Evolutionary conservation across 2,888 invertebrate species (phyloP).

Genomic region (Ochlodes sylvanus): DNA sequence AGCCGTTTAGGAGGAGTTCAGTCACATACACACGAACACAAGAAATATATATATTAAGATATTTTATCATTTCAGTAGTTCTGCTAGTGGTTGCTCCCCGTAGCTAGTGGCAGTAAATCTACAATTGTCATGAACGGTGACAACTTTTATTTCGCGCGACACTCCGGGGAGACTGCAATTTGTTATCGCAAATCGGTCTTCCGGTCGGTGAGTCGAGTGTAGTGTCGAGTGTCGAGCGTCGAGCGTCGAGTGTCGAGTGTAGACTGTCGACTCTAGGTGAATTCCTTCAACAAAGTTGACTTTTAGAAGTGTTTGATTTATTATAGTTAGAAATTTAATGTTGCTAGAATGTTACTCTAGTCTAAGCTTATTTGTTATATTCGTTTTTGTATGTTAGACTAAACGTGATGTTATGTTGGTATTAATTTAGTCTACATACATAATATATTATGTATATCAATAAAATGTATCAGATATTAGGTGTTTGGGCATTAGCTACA

Average conservation of each 20-base stretch:
- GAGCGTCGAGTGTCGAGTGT: conserved; percentile 1
- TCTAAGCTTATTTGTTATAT: too few relatives aligned
- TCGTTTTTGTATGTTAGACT: too few relatives aligned
- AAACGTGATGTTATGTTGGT: too few relatives aligned
- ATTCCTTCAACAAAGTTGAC: conserved; percentile 11
- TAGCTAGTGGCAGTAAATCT: conserved; percentile 18
- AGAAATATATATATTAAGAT: too few relatives aligned
- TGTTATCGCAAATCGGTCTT: conserved; percentile 33
- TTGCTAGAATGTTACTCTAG: not conserved
- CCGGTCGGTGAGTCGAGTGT: not conserved
- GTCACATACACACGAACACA: too few relatives aligned
- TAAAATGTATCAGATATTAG: too few relatives aligned
- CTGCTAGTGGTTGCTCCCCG: conserved; percentile 13
- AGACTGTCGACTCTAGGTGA: conserved; percentile 12
- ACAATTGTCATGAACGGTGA: conserved; percentile 28
- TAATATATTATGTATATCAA: too few relatives aligned
- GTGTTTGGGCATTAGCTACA: too few relatives aligned
- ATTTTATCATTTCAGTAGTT: too few relatives aligned
- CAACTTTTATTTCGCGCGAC: conserved; percentile 33
- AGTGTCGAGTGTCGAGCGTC: not conserved
- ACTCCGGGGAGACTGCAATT: conserved; percentile 29
- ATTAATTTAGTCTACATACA: too few relatives aligned
- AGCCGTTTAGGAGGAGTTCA: too few relatives aligned
- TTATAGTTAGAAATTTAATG: not conserved
- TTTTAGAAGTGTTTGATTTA: conserved; percentile 16